Percentiles rank a stretch among this genome's conserved stretches.
Evolutionary conservation across 1,140 invertebrate genomes (phyloP).

Genomic region (Anastatus disparis): DNA sequence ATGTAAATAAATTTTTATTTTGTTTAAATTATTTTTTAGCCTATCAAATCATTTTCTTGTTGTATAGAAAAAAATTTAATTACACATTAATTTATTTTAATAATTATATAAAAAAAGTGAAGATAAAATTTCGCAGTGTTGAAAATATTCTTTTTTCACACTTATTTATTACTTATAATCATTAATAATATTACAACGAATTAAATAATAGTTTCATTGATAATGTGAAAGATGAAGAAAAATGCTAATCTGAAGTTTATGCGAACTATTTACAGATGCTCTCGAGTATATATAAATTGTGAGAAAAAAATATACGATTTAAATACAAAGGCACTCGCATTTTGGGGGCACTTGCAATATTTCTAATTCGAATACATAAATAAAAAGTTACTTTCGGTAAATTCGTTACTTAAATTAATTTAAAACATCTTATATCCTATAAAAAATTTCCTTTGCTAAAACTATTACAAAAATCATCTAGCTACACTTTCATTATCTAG

Average conservation of each 20-base stretch:
- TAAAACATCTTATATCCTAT: slow-evolving; percentile 33
- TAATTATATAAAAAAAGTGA: slow-evolving; percentile 30
- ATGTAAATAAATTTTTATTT: slow-evolving; percentile 39
- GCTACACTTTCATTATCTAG: slow-evolving; percentile 48
- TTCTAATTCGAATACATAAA: slow-evolving; percentile 49
- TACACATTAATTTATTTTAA: slow-evolving; percentile 29
- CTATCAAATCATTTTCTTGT: slow-evolving; percentile 5
- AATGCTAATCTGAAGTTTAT: slow-evolving; percentile 47
- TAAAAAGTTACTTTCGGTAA: slow-evolving; percentile 57
- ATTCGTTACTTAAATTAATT: slow-evolving; percentile 52
- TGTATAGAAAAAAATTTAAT: slow-evolving; percentile 37
- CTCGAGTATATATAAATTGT: slow-evolving; percentile 31
- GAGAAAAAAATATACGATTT: slow-evolving; percentile 47
- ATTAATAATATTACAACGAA: slow-evolving; percentile 16
- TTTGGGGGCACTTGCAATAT: slow-evolving; percentile 9
- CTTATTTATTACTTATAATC: slow-evolving; percentile 14
- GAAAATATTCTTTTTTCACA: slow-evolving; percentile 13
- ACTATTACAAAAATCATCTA: slow-evolving; percentile 41
- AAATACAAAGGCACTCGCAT: slow-evolving; percentile 51
- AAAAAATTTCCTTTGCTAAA: slow-evolving; percentile 3
- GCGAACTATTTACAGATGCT: slow-evolving; percentile 61
- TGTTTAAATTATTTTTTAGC: slow-evolving; percentile 33
- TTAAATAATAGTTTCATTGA: slow-evolving; percentile 14
- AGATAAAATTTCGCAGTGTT: slow-evolving; percentile 7
- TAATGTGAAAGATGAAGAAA: slow-evolving; percentile 18